Conservation (phyloP, 2,113 vertebrate genomes). For the Recurvirostra avosetta region DNA sequence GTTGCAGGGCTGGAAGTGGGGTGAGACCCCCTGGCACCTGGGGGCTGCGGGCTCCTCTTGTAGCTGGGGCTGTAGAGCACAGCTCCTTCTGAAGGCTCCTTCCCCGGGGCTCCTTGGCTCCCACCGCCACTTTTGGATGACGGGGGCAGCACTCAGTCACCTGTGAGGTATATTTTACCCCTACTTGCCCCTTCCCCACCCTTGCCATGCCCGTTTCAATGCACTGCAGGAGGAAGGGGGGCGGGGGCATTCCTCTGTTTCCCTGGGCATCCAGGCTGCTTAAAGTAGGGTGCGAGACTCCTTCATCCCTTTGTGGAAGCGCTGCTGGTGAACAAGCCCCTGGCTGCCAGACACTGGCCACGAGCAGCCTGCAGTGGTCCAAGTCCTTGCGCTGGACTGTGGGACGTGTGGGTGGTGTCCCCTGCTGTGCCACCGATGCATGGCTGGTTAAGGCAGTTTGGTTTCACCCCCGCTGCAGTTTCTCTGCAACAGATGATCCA, state of each 20-base stretch:
- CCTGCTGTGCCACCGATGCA: too few species aligned
- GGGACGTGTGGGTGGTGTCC: not conserved
- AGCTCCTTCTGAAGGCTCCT: not conserved
- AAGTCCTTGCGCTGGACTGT: not conserved
- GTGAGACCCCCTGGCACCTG: not conserved
- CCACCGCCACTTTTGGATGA: not conserved
- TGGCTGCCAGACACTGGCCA: not conserved
- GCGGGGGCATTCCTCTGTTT: not conserved
- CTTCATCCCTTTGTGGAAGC: not conserved
- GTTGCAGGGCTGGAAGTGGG: not conserved
- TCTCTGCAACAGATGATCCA: not conserved
- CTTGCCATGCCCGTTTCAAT: not conserved
- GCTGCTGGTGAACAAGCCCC: not conserved
- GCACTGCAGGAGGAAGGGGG: fast-evolving
- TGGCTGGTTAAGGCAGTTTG: not conserved
- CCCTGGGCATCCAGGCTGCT: not conserved
- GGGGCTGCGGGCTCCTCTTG: not conserved
- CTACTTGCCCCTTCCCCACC: not conserved
- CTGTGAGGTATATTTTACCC: not conserved
- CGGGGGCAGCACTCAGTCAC: not conserved
- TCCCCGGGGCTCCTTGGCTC: not conserved
- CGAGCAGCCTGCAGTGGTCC: not conserved
- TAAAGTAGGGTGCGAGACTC: not conserved
- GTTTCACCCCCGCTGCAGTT: not conserved
- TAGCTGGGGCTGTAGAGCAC: not conserved